These are phyloP conservation scores for Microctenopoma stevenorrisi DNA, from an alignment of 2,797 vertebrate genomes.

Conservation along the genomic window DNA sequence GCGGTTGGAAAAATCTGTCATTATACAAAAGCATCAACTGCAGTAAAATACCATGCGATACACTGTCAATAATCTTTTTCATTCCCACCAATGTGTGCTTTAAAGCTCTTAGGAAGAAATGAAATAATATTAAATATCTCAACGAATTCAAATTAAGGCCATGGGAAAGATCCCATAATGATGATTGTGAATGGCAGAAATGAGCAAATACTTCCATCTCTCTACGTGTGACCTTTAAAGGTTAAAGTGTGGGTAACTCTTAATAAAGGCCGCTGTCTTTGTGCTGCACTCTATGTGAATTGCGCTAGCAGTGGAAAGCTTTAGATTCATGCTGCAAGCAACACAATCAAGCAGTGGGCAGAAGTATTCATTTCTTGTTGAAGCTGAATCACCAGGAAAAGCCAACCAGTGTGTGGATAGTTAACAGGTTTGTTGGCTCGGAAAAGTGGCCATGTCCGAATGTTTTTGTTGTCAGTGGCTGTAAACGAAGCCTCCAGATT, in stretches of 20 bases:
- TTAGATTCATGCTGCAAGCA: slow-evolving; percentile 29
- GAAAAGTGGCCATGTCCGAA: slow-evolving; percentile 1
- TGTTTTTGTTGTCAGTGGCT: slow-evolving; percentile 22
- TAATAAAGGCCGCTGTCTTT: slow-evolving; percentile 41
- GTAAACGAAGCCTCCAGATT: slow-evolving; percentile 31
- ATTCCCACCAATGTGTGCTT: neutral
- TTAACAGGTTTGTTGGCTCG: slow-evolving; percentile 26
- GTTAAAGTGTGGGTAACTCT: slow-evolving; percentile 33
- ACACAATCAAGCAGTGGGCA: slow-evolving; percentile 13
- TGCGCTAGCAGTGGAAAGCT: slow-evolving; percentile 13
- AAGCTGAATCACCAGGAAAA: slow-evolving; percentile 28
- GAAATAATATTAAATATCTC: slow-evolving; percentile 4
- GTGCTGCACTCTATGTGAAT: slow-evolving; percentile 44
- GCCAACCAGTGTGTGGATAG: slow-evolving; percentile 11
- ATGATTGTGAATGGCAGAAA: slow-evolving; percentile 27
- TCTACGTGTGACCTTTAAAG: slow-evolving; percentile 56
- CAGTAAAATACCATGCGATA: neutral
- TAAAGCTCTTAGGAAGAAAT: neutral
- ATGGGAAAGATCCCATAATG: slow-evolving; percentile 23
- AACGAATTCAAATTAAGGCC: slow-evolving; percentile 32
- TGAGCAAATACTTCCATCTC: slow-evolving; percentile 31
- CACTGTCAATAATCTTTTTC: no score
- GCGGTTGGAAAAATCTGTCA: no score
- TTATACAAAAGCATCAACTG: no score
- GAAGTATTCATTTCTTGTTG: slow-evolving; percentile 22